Percentiles rank a stretch among this genome's conserved stretches.
These are phyloP conservation scores for Eleginops maclovinus DNA, from an alignment of 2,113 vertebrate genomes.

Conservation along the genomic window DNA sequence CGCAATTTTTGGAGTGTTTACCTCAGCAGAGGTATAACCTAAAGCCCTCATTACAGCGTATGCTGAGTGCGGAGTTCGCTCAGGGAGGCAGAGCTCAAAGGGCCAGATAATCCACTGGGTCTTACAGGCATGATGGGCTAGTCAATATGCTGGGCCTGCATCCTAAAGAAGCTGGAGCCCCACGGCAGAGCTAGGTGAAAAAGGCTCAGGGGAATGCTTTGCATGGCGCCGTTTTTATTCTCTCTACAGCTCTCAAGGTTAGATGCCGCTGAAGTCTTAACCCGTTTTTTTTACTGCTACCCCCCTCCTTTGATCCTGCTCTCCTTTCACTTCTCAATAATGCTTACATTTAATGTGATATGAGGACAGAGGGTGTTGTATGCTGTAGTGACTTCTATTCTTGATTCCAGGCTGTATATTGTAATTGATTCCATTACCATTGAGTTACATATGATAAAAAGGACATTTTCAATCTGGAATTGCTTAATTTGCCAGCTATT, in stretches of 20 bases:
- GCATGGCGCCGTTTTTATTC: conserved; percentile 64
- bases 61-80: conserved; percentile 69
- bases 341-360: neutral
- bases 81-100: conserved; percentile 71
- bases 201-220: conserved; percentile 74
- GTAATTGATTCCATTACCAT: too few species aligned
- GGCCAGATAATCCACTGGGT: conserved; percentile 79
- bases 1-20: conserved; percentile 71
- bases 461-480: neutral
- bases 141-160: conserved; percentile 77
- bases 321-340: neutral
- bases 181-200: conserved; percentile 63
- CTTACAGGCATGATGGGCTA: conserved; percentile 78
- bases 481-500: neutral
- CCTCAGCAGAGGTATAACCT: conserved; percentile 69
- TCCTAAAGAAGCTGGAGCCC: conserved; percentile 70
- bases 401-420: too few species aligned
- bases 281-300: conserved; percentile 44
- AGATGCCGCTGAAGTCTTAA: conserved; percentile 62
- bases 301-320: conserved; percentile 8
- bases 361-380: too few species aligned
- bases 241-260: conserved; percentile 73
- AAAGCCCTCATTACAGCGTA: conserved; percentile 75
- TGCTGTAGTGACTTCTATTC: too few species aligned
- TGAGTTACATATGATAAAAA: neutral